Evolutionary conservation across 2,888 invertebrate species (phyloP).

Genomic region (Sycophila texana): DNA sequence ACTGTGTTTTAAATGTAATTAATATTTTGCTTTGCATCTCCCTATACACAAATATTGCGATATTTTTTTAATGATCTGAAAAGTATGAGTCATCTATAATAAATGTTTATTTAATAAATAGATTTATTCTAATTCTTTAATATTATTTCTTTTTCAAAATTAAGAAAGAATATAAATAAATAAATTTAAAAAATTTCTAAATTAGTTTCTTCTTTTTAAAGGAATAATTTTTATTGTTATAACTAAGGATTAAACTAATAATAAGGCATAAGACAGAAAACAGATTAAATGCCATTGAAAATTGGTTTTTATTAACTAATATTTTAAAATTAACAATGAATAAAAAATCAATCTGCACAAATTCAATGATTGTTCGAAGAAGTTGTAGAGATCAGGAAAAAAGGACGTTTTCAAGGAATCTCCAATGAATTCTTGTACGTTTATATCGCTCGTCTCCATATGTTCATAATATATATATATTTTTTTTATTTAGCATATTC

Average conservation of each 20-base stretch:
- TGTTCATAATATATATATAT: slow-evolving; percentile 38
- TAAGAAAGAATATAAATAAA: too few species aligned
- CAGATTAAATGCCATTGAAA: slow-evolving; percentile 43
- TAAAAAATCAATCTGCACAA: slow-evolving; percentile 51
- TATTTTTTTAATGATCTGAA: too few species aligned
- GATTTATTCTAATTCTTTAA: too few species aligned
- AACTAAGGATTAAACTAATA: neutral
- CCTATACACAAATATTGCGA: too few species aligned
- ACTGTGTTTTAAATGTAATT: too few species aligned
- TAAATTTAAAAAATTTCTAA: too few species aligned
- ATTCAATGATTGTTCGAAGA: slow-evolving; percentile 49
- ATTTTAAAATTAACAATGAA: slow-evolving; percentile 54
- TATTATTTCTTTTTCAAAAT: too few species aligned
- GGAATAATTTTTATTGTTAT: neutral
- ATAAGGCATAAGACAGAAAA: neutral
- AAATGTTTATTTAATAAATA: too few species aligned
- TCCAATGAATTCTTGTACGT: slow-evolving; percentile 33
- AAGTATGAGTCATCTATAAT: too few species aligned
- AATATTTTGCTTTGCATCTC: too few species aligned
- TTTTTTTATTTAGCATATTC: slow-evolving; percentile 37
- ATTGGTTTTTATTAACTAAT: slow-evolving; percentile 52
- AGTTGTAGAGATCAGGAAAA: slow-evolving; percentile 47
- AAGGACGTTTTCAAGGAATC: slow-evolving; percentile 40
- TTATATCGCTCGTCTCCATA: slow-evolving; percentile 25
- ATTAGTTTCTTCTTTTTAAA: too few species aligned